Evolutionary conservation across 2,888 invertebrate genomes (phyloP), one percentile per base, ranked within the genome.

Genomic region (Dione vanillae): DNA sequence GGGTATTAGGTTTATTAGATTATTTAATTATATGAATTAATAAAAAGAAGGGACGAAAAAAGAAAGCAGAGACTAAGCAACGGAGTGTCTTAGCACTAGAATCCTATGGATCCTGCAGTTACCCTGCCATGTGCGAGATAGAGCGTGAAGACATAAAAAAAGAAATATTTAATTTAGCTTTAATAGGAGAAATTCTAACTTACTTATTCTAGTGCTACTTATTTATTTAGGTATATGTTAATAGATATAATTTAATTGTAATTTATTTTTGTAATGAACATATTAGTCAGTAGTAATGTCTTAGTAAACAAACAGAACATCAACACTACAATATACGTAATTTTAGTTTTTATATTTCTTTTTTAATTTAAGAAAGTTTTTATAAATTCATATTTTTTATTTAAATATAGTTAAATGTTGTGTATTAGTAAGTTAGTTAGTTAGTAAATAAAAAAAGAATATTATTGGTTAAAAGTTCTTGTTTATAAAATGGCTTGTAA

Each of bases 1-100:
- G 64, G 64, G 64, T 64, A 64, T 37, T 64, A 64, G 64, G 47
- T 49, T 64, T n/a, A n/a, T n/a, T n/a, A n/a, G n/a, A n/a, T n/a
- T n/a, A n/a, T n/a, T n/a, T n/a, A n/a, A n/a, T n/a, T n/a, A n/a
- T n/a, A n/a, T n/a, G n/a, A n/a, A n/a, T n/a, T n/a, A n/a, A n/a
- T n/a, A n/a, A n/a, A n/a, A n/a, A n/a, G n/a, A n/a, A n/a, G n/a
- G n/a, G n/a, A n/a, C n/a, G n/a, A n/a, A n/a, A n/a, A n/a, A n/a
- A n/a, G n/a, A n/a, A n/a, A n/a, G n/a, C n/a, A n/a, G n/a, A n/a
- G n/a, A n/a, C n/a, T n/a, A n/a, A n/a, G n/a, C n/a, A n/a, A n/a
- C n/a, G n/a, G n/a, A n/a, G n/a, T n/a, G n/a, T n/a, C n/a, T n/a
- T n/a, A n/a, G n/a, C n/a, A n/a, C n/a, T n/a, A n/a, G n/a, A n/a